These are phyloP conservation scores for Homalodisca vitripennis DNA, from an alignment of 1,140 invertebrate species.

Conservation along the genomic window DNA sequence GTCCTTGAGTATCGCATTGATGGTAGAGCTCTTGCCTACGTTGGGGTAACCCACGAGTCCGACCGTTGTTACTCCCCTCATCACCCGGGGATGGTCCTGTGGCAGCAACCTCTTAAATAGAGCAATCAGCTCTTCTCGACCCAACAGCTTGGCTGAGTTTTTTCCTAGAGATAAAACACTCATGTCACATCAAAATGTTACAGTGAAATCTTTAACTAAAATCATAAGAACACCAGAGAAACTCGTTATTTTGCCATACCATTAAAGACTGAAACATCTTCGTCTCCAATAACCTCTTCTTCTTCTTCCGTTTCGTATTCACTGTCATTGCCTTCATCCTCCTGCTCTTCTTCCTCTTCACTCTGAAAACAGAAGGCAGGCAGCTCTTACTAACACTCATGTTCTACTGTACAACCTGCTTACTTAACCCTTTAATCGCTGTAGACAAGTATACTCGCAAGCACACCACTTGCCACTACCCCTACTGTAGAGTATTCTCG, in stretches of 20 bases:
- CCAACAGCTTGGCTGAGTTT: constrained; percentile 55
- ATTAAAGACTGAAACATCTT: constrained; percentile 30
- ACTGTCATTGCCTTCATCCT: constrained; percentile 41
- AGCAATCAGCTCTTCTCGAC: constrained; percentile 58
- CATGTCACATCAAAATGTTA: too few relatives aligned
- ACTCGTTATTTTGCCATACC: too few relatives aligned
- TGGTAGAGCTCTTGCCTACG: constrained; percentile 99
- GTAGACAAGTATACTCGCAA: too few relatives aligned
- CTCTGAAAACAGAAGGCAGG: too few relatives aligned
- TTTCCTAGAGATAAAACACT: constrained; percentile 36
- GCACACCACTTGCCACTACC: too few relatives aligned
- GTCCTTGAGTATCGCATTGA: constrained; percentile 85
- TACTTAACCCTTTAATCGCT: too few relatives aligned
- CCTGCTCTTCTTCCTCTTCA: background rate
- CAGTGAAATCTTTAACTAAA: too few relatives aligned
- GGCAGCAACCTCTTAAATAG: constrained; percentile 57
- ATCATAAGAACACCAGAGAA: too few relatives aligned
- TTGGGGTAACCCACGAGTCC: constrained; percentile 98
- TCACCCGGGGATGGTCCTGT: constrained; percentile 51
- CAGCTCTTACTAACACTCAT: too few relatives aligned
- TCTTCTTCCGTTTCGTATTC: constrained; percentile 40
- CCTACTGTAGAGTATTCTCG: too few relatives aligned
- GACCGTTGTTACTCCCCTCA: constrained; percentile 66
- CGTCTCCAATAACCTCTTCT: constrained; percentile 37
- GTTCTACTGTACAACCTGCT: too few relatives aligned